phyloP scores from a whole-genome alignment of 1,140 invertebrate genomes.

The Solen grandis region DNA sequence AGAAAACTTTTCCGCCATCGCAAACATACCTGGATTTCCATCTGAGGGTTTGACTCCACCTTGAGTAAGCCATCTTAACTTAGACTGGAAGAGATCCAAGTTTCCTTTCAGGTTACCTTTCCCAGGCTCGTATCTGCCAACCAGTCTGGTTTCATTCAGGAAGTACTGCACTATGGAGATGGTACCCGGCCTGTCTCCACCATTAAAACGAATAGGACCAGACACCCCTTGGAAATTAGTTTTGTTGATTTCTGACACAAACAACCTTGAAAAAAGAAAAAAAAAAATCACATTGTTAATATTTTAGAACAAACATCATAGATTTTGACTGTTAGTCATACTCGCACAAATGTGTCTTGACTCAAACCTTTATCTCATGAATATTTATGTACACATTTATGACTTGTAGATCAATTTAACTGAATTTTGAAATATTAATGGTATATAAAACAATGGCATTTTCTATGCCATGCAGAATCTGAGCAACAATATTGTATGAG shows the following conservation, averaged over 20 bases:
- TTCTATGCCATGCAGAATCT: too few relatives aligned
- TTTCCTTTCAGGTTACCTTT: conserved; percentile 69
- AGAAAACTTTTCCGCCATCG: too few relatives aligned
- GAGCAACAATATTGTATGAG: too few relatives aligned
- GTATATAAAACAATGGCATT: too few relatives aligned
- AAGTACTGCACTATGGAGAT: conserved; percentile 89
- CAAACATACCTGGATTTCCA: conserved; percentile 83
- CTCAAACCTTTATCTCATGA: too few relatives aligned
- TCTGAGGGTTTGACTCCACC: conserved; percentile 85
- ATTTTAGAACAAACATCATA: too few relatives aligned
- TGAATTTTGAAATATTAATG: too few relatives aligned
- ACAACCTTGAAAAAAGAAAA: conserved; percentile 76
- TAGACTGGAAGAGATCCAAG: conserved; percentile 82
- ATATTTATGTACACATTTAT: too few relatives aligned
- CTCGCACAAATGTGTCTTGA: too few relatives aligned
- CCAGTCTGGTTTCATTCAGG: conserved; percentile 81
- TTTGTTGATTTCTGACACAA: conserved; percentile 80
- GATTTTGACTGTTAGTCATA: too few relatives aligned
- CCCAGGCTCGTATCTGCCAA: conserved; percentile 86
- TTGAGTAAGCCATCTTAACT: conserved; percentile 86
- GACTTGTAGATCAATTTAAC: too few relatives aligned
- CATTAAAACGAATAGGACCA: conserved; percentile 87
- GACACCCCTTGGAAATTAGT: conserved; percentile 89
- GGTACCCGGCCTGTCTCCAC: conserved; percentile 86
- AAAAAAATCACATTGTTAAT: conserved; percentile 17